Conservation (phyloP, 2,113 vertebrate genomes). For the Heterotilapia buettikoferi region DNA sequence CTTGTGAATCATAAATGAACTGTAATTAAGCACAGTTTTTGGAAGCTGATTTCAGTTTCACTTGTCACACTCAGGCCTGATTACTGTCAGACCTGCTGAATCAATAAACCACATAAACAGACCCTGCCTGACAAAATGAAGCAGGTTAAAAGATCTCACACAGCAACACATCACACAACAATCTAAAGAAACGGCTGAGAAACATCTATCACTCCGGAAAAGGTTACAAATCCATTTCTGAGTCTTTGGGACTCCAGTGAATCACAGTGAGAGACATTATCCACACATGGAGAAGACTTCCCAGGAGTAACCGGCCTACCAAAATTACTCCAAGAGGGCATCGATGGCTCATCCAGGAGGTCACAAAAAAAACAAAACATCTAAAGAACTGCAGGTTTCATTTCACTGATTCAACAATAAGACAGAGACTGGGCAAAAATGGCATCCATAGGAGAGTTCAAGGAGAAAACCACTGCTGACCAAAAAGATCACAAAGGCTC, state of each 20-base stretch:
- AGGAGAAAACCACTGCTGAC: background rate
- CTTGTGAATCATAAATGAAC: background rate
- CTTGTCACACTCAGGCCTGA: background rate
- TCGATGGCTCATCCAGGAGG: background rate
- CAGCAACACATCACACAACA: background rate
- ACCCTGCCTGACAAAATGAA: background rate
- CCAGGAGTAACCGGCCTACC: background rate
- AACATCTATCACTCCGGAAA: background rate
- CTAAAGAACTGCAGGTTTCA: background rate
- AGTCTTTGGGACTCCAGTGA: background rate
- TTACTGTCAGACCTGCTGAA: background rate
- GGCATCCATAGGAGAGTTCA: background rate
- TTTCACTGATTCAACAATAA: background rate
- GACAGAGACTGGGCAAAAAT: background rate
- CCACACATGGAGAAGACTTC: background rate
- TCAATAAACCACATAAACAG: background rate
- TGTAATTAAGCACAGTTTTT: background rate
- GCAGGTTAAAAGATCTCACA: background rate
- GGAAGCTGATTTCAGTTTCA: background rate
- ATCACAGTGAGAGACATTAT: background rate
- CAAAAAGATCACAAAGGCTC: background rate
- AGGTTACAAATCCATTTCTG: background rate
- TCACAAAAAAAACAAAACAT: background rate
- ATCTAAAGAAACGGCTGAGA: background rate
- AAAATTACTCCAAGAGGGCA: background rate